Evolutionary conservation across 2,888 invertebrate species (phyloP), one percentile per base, ranked within the genome.

Genomic region (Leptopterna dolabrata): DNA sequence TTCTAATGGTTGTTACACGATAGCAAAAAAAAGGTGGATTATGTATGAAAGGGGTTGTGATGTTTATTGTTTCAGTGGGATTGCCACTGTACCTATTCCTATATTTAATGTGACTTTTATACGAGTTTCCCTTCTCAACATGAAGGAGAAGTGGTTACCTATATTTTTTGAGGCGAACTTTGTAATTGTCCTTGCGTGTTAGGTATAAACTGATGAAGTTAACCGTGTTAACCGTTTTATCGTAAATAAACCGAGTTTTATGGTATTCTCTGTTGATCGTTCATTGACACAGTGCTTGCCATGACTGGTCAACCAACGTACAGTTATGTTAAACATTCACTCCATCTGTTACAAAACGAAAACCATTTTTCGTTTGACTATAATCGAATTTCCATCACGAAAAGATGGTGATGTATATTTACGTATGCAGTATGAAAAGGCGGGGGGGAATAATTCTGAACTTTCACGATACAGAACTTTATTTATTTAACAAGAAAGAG

Each of bases 81-180:
- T 55, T 55, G 16, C 29, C 4, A 6, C 29, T 55, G 2, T 2
- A 55, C 11, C n/a, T 73, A 55, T 55, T 55, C 55, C 55, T 19
- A 55, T n/a, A n/a, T 71, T 71, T 71, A 71, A 71, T 73, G 73
- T 73, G 36, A 73, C 73, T 73, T 73, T 73, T 73, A 73, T 73
- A 73, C 73, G 73, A 73, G 30, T 73, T 29, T 73, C 73, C 29
- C 73, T 73, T 73, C 73, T 73, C 16, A 24, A 13, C 7, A 3
- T 73, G 73, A 13, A 11, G 24, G n/a, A 36, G 73, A 73, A 29
- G 29, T 73, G 73, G 4, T 29, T 36, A n/a, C n/a, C n/a, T n/a
- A 73, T 73, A 73, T 36, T 73, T 73, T 73, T 73, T 7, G 30
- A 73, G 11, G 30, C 13, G 30, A 29, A 36, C n/a, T 19, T 73